Base-by-base conservation (phyloP, 2,113 vertebrate species). In the Strigops habroptila region DNA sequence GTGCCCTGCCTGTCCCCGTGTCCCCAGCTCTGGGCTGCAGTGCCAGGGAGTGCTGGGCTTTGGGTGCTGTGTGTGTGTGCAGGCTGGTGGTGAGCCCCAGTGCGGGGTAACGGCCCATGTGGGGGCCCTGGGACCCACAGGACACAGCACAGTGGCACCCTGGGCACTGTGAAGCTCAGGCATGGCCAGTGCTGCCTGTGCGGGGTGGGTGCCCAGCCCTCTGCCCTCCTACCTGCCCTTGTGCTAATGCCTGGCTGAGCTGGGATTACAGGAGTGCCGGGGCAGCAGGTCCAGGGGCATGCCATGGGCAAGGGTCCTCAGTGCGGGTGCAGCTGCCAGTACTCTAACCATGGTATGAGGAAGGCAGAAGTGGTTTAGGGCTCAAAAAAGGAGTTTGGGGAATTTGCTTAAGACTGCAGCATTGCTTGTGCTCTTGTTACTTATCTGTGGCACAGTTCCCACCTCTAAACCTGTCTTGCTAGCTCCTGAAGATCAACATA, bases 121-220 rank as follows among this genome's bases (percentile, higher is more conserved):
- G 24, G 46, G 33, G 16, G 37, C 18, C 30, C 44, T 18, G 44
- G 52, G 18, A 23, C 10, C 19, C 3, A 0, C 1, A 17, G 53
- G 44, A 5, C 44, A 3, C 7, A 7, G 37, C 1, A 1, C 0
- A 4, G n/a, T 31, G 31, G 18, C n/a, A n/a, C 10, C 10, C 31
- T 10, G n/a, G 43, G 63, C 22, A 4, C 21, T 18, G 33, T 2
- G 5, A 6, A 10, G 39, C 39, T 68, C 2, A 1, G 27, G 30
- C 30, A 33, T 27, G n/a, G 25, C 46, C 3, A 2, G 37, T 3
- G 23, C 46, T 55, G 57, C 46, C 3, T 2, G 1, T 39, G 71
- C 3, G 37, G 63, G 22, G 33, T 57, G 31, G 25, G 33, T 18
- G n/a, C 63, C 15, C 1, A 2, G 30, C n/a, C 23, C 57, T 27